Conservation (phyloP, 2,113 vertebrate genomes). For the Halcyon malimbica region DNA sequence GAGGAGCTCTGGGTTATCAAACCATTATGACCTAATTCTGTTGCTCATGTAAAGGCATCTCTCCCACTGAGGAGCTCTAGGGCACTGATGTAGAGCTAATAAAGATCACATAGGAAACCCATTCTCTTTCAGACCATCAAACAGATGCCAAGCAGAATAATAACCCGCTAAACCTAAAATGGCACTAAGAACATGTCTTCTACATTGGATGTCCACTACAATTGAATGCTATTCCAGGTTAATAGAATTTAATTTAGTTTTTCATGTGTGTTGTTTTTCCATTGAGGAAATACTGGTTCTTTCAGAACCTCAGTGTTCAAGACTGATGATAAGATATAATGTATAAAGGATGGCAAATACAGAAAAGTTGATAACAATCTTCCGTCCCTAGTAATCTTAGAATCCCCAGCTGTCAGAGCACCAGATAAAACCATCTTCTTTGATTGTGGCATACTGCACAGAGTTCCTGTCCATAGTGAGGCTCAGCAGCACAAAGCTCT, state of each 20-base stretch:
- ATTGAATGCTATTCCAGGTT: neutral
- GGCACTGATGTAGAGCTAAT: neutral
- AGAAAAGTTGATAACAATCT: neutral
- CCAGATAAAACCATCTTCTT: rapidly evolving
- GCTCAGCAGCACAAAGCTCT: neutral
- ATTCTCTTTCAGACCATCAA: neutral
- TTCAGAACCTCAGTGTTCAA: neutral
- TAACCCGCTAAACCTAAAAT: neutral
- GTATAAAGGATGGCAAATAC: neutral
- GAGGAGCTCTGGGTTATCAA: neutral
- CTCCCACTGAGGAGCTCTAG: neutral
- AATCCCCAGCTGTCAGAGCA: neutral
- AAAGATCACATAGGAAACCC: neutral
- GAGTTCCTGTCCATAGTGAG: neutral
- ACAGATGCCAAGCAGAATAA: neutral
- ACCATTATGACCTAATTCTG: neutral
- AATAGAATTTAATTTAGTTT: neutral
- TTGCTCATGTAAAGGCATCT: neutral
- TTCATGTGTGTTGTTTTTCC: neutral
- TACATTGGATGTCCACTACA: neutral
- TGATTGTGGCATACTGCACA: neutral
- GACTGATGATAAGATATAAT: neutral
- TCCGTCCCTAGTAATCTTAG: neutral
- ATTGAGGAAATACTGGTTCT: neutral
- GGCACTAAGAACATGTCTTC: neutral